A percentile compares a stretch with the other conserved stretches of the same genome.
These are phyloP conservation scores for Miniopterus natalensis DNA, from an alignment of 2,113 vertebrate species.

Conservation along the genomic window DNA sequence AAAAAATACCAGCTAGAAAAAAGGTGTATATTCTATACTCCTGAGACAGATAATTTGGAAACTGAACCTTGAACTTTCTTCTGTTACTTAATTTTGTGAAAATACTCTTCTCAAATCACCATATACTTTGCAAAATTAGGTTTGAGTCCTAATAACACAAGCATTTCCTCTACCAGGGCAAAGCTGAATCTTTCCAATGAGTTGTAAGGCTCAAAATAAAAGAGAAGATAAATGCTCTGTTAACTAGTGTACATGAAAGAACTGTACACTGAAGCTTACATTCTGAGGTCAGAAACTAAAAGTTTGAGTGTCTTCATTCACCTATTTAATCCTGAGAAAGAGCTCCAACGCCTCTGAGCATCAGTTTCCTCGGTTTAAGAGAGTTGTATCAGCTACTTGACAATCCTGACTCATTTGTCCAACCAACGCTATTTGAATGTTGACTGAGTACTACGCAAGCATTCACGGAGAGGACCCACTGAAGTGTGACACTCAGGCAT, in stretches of 20 bases:
- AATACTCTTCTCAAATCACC: conserved; percentile 21
- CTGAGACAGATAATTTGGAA: neutral
- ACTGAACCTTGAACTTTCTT: conserved; percentile 14
- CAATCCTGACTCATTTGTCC: neutral
- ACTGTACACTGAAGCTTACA: neutral
- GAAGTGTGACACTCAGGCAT: neutral
- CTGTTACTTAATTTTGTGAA: neutral
- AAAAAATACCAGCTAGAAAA: neutral
- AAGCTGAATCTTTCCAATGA: neutral
- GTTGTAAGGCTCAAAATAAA: conserved; percentile 16
- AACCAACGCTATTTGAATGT: neutral
- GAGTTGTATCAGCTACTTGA: neutral
- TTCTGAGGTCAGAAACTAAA: neutral
- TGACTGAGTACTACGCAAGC: neutral
- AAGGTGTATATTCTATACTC: neutral
- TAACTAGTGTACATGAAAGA: neutral
- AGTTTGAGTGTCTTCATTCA: neutral
- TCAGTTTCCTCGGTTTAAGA: neutral
- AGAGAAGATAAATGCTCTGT: neutral
- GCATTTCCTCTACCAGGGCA: neutral
- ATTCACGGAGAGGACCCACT: neutral
- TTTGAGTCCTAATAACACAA: neutral
- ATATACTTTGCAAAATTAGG: neutral
- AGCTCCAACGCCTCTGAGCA: neutral
- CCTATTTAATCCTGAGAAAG: neutral